A percentile compares a stretch with the other conserved stretches of the same genome.
These are phyloP conservation scores for Drosophila pseudotalamancana DNA, from an alignment of 2,888 invertebrate species.

Conservation along the genomic window DNA sequence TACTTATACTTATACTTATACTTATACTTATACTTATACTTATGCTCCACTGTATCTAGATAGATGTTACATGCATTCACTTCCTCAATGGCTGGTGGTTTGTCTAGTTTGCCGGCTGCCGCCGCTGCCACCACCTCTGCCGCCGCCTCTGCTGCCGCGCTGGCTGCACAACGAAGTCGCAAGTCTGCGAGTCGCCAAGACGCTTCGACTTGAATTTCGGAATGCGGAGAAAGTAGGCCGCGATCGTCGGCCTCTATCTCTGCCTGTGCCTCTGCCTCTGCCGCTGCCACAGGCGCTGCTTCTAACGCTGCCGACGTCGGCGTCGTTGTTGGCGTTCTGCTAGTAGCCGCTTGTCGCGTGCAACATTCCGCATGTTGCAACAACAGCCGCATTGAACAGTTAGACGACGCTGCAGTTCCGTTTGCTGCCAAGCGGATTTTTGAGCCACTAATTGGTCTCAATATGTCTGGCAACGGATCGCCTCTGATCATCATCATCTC, in stretches of 20 bases:
- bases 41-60: constrained; percentile 26
- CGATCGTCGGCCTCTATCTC: constrained; percentile 58
- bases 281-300: neutral
- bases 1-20: too few species aligned
- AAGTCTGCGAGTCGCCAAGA: constrained; percentile 37
- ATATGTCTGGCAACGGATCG: constrained; percentile 66
- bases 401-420: constrained; percentile 79
- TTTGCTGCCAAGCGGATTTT: constrained; percentile 83
- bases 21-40: too few species aligned
- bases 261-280: neutral
- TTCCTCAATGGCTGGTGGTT: constrained; percentile 56
- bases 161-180: constrained; percentile 44
- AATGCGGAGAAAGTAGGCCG: constrained; percentile 85
- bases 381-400: constrained; percentile 67
- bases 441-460: constrained; percentile 80
- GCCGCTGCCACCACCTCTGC: constrained; percentile 1
- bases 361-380: constrained; percentile 62
- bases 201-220: constrained; percentile 72
- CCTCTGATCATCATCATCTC: constrained; percentile 32
- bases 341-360: constrained; percentile 64
- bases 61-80: constrained; percentile 47
- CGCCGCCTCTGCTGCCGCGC: constrained; percentile 23
- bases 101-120: constrained; percentile 53
- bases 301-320: constrained; percentile 9
- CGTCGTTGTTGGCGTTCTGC: constrained; percentile 34